Conservation (phyloP, 2,113 vertebrate genomes). For the Naja naja region DNA sequence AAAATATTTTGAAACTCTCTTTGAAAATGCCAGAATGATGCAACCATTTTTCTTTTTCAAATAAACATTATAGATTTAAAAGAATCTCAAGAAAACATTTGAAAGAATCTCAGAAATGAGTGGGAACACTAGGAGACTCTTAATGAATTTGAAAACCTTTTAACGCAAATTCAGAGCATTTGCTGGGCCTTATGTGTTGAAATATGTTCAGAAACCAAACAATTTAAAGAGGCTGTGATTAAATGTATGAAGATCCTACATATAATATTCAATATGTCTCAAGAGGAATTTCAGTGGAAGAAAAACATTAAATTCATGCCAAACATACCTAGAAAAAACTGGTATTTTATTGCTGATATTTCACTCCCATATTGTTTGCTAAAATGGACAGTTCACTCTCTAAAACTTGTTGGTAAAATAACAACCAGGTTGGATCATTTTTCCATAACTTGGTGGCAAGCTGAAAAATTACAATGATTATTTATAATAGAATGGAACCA, state of each 20-base stretch:
- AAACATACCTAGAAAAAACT: neutral
- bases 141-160: neutral
- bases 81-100: neutral
- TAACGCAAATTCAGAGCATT: neutral
- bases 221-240: neutral
- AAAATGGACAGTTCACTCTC: neutral
- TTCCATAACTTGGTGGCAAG: neutral
- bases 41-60: neutral
- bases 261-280: neutral
- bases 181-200: neutral
- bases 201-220: neutral
- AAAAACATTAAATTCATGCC: neutral
- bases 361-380: neutral
- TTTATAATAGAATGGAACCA: neutral
- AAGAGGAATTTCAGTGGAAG: neutral
- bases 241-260: neutral
- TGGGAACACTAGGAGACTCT: neutral
- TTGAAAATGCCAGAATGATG: neutral
- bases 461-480: neutral
- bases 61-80: neutral
- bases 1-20: neutral
- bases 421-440: neutral
- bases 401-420: neutral
- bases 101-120: neutral
- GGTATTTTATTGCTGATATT: neutral